phyloP scores from a whole-genome alignment of 2,113 vertebrate genomes.

The Phylloscopus trochiloides region DNA sequence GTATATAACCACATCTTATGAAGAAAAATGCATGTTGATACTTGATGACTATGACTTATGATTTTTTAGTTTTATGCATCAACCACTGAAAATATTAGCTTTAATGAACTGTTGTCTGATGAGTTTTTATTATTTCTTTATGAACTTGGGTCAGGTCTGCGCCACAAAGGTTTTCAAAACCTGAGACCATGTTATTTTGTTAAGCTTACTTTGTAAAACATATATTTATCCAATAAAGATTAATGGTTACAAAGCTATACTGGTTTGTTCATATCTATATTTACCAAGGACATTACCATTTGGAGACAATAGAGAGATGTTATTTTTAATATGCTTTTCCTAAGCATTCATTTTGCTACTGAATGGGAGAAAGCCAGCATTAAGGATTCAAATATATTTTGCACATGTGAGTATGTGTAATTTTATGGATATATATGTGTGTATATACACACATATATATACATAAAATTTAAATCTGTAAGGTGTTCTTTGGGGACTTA shows the following conservation, averaged over 20 bases:
- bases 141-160: background rate
- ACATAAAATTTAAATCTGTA: background rate
- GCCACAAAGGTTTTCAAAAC: background rate
- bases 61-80: slow-evolving; percentile 16
- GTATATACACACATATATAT: rapidly evolving
- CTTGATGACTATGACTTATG: slow-evolving; percentile 11
- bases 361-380: background rate
- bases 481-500: background rate
- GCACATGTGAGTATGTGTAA: background rate
- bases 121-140: background rate
- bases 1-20: background rate
- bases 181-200: background rate
- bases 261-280: background rate
- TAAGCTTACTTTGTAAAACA: slow-evolving; percentile 31
- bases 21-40: slow-evolving; percentile 22
- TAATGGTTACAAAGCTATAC: slow-evolving; percentile 2
- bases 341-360: background rate
- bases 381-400: background rate
- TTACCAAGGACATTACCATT: background rate
- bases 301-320: background rate
- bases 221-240: slow-evolving; percentile 61
- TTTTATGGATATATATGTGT: too few relatives aligned
- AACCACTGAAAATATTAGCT: slow-evolving; percentile 29
- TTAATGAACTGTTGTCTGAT: background rate
- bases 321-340: background rate